Evolutionary conservation across 2,888 invertebrate species (phyloP).

Genomic region (Osmoderma eremita): DNA sequence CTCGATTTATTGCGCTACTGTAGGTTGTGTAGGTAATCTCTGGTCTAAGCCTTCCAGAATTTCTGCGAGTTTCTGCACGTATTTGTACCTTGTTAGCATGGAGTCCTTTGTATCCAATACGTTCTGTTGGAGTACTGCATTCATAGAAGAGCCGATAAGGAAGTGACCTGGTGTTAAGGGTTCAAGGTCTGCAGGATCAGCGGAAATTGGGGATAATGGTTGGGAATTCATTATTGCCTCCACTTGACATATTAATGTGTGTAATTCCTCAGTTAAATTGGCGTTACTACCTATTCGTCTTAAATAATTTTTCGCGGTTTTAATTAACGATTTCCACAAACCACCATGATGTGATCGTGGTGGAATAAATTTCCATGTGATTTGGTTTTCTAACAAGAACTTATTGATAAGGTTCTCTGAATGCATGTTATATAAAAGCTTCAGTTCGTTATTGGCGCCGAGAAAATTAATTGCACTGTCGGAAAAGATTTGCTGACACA

Average conservation of each 20-base stretch:
- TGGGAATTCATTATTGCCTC: too few species aligned
- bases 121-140: too few species aligned
- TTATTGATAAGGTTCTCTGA: not conserved
- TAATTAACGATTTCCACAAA: conserved; percentile 40
- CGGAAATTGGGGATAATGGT: too few species aligned
- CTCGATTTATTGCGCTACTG: too few species aligned
- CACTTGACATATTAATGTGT: not conserved
- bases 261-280: conserved; percentile 25
- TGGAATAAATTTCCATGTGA: conserved; percentile 38
- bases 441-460: conserved; percentile 43
- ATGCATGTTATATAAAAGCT: conserved; percentile 2
- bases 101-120: too few species aligned
- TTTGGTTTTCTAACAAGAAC: conserved; percentile 16
- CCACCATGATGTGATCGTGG: conserved; percentile 39
- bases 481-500: conserved; percentile 32
- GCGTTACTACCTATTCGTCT: conserved; percentile 13
- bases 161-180: too few species aligned
- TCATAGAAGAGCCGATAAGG: too few species aligned
- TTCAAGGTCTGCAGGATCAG: too few species aligned
- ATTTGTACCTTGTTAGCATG: too few species aligned
- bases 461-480: conserved; percentile 47
- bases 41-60: too few species aligned
- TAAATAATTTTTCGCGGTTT: conserved; percentile 39
- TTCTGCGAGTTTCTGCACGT: too few species aligned
- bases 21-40: too few species aligned